A percentile compares a stretch with the other conserved stretches of the same genome.
phyloP scores from a whole-genome alignment of 1,140 invertebrate species.

The Rhynchophorus ferrugineus region DNA sequence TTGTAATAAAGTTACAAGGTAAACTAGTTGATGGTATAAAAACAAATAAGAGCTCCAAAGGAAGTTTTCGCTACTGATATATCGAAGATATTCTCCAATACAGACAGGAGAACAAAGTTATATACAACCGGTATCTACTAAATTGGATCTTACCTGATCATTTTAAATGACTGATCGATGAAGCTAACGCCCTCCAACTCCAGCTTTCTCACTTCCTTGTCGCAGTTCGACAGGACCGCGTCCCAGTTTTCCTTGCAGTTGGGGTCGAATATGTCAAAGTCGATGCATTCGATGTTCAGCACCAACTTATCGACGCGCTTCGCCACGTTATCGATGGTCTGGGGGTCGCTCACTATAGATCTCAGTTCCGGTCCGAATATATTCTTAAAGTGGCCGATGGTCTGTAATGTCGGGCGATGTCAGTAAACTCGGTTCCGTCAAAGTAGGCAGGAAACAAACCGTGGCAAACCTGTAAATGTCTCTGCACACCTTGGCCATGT shows the following conservation, averaged over 20 bases:
- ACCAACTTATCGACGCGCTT: conserved; percentile 65
- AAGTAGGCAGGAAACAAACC: conserved; percentile 40
- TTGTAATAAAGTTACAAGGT: no score
- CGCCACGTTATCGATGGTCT: conserved; percentile 73
- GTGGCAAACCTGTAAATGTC: conserved; percentile 68
- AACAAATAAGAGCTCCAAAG: no score
- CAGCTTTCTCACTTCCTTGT: conserved; percentile 61
- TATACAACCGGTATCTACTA: no score
- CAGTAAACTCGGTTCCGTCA: not conserved
- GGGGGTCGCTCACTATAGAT: conserved; percentile 74
- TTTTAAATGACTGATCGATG: conserved; percentile 78
- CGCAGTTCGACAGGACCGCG: conserved; percentile 66
- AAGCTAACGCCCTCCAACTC: conserved; percentile 78
- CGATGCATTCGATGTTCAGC: conserved; percentile 62
- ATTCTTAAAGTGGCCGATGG: conserved; percentile 66
- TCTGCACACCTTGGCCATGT: conserved; percentile 69
- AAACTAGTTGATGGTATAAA: no score
- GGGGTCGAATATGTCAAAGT: conserved; percentile 73
- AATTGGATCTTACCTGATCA: conserved; percentile 48
- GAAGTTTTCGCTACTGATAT: no score
- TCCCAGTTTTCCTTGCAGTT: conserved; percentile 77
- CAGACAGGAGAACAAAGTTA: no score
- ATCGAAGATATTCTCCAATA: no score
- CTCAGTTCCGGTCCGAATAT: conserved; percentile 82
- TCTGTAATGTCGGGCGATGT: conserved; percentile 10